phyloP scores from a whole-genome alignment of 2,888 invertebrate genomes.

The Tortrix viridana region DNA sequence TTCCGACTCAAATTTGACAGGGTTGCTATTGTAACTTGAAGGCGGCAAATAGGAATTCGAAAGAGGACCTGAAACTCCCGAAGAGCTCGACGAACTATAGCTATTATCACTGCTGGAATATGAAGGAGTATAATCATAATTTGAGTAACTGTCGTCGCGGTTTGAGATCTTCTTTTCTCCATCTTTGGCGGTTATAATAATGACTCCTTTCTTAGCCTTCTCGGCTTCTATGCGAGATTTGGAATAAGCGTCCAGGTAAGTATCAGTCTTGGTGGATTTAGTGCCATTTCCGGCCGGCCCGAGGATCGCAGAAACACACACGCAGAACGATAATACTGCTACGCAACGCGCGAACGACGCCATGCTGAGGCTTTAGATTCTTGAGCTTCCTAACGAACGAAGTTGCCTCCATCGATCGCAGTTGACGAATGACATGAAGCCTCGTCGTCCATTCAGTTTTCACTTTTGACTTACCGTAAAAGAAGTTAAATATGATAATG shows the following conservation, averaged over 20 bases:
- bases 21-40: slow-evolving; percentile 52
- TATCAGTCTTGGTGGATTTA: slow-evolving; percentile 77
- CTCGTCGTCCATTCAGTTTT: slow-evolving; percentile 76
- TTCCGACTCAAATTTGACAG: slow-evolving; percentile 64
- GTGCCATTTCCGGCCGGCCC: slow-evolving; percentile 68
- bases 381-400: slow-evolving; percentile 62
- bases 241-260: slow-evolving; percentile 87
- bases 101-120: slow-evolving; percentile 61
- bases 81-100: slow-evolving; percentile 61
- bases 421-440: slow-evolving; percentile 76
- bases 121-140: slow-evolving; percentile 75
- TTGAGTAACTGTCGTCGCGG: slow-evolving; percentile 74
- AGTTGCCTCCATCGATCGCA: slow-evolving; percentile 79
- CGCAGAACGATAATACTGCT: slow-evolving; percentile 58
- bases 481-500: slow-evolving; percentile 84
- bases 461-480: slow-evolving; percentile 84
- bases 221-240: slow-evolving; percentile 81
- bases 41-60: slow-evolving; percentile 58
- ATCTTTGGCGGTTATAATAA: slow-evolving; percentile 76
- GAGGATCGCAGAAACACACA: slow-evolving; percentile 67
- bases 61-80: slow-evolving; percentile 50
- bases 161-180: slow-evolving; percentile 78
- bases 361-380: slow-evolving; percentile 59
- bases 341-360: slow-evolving; percentile 56
- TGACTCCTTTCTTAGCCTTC: slow-evolving; percentile 73